phyloP scores from a whole-genome alignment of 2,888 invertebrate species.

The Lypha dubia region DNA sequence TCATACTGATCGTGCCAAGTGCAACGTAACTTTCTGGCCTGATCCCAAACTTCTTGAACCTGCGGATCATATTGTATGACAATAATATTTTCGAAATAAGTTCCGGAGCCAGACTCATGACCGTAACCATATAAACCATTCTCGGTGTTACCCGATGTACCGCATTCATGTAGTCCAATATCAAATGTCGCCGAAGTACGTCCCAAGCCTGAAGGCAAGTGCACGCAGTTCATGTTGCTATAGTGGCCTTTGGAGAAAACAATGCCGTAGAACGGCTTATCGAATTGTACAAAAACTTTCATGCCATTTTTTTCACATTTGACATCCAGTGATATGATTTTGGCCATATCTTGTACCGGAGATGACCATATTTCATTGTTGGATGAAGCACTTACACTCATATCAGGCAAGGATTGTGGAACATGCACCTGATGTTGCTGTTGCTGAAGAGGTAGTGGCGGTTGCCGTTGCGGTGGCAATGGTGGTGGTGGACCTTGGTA shows the following conservation, averaged over 20 bases:
- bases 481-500: conserved; percentile 90
- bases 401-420: conserved; percentile 79
- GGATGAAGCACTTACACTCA: conserved; percentile 80
- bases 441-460: conserved; percentile 73
- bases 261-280: conserved; percentile 97
- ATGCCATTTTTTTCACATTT: conserved; percentile 97
- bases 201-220: conserved; percentile 94
- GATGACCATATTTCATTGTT: conserved; percentile 93
- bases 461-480: conserved; percentile 75
- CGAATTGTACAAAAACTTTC: conserved; percentile 97
- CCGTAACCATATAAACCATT: conserved; percentile 95
- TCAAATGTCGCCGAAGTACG: conserved; percentile 94
- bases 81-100: conserved; percentile 96
- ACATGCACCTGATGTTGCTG: conserved; percentile 75
- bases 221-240: conserved; percentile 95
- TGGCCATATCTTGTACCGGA: conserved; percentile 94
- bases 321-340: conserved; percentile 95
- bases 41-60: conserved; percentile 98
- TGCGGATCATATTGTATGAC: conserved; percentile 96
- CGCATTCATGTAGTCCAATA: conserved; percentile 95
- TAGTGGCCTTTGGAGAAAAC: conserved; percentile 97
- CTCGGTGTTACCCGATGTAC: conserved; percentile 95
- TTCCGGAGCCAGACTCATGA: conserved; percentile 94
- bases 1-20: conserved; percentile 98
- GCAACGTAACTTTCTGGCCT: conserved; percentile 94